Base-by-base conservation (phyloP, 2,888 invertebrate species). In the Spicauda simplicius region DNA sequence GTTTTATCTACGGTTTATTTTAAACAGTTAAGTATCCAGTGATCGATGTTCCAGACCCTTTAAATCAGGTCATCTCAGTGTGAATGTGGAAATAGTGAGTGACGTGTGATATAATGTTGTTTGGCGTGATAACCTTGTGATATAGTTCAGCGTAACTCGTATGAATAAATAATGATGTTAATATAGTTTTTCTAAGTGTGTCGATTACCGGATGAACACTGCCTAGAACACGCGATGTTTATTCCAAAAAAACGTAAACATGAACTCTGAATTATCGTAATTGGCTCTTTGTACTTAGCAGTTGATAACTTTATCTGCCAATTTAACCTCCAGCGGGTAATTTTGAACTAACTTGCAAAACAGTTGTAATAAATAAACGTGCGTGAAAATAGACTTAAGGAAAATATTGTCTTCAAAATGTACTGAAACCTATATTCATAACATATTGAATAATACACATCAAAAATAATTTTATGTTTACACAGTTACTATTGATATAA, bases 171-270 rank as follows among this genome's bases (percentile, higher is more conserved):
- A 77, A 77, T 70, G 70, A 76, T 72, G 72, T 73, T 76, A 82
- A 73, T 75, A 71, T 82, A 85, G 84, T 83, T 84, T 82, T 77
- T 78, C 77, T 83, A 79, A 80, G 82, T 79, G 78, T 78, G 62
- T 72, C 71, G 73, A 82, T 77, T 76, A 74, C 79, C 80, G 80
- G 80, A 84, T 80, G 81, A 80, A 83, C 82, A 82, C 80, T 86
- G 88, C 82, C 81, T 90, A 87, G 92, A 91, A 91, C 92, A 92
- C 92, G 92, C 92, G 92, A 87, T 87, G 70, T 78, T 66, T 81
- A 80, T 76, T 76, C 75, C 74, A 74, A 74, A 76, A 81, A 75
- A 77, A 75, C 74, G 75, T 80, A 76, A 78, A 76, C 75, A 72
- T 63, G 63, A 65, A 65, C 69, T 70, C 75, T 74, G 76, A 79